Percentiles rank a stretch among this genome's conserved stretches.
Evolutionary conservation across 2,113 vertebrate species (phyloP).

Genomic region (Oryzias curvinotus): DNA sequence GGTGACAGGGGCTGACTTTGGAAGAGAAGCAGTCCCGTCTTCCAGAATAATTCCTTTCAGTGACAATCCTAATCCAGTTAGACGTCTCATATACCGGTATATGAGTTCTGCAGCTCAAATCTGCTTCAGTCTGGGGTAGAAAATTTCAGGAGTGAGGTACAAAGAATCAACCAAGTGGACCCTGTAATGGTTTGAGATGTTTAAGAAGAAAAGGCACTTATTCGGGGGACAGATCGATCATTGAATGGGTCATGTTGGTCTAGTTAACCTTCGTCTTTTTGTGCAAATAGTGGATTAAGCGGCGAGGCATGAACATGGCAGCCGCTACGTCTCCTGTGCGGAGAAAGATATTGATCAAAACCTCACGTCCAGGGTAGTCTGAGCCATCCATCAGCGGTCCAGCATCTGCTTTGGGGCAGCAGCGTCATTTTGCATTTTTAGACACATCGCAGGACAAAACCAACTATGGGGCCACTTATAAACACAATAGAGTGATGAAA

Average conservation of each 20-base stretch:
- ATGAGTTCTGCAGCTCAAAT: constrained; percentile 59
- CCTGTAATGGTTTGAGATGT: not conserved
- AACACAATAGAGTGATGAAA: too few relatives aligned
- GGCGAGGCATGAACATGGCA: constrained; percentile 29
- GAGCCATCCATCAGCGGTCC: constrained; percentile 48
- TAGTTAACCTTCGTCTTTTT: constrained; percentile 58
- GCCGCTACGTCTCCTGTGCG: constrained; percentile 43
- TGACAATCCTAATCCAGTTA: constrained; percentile 54
- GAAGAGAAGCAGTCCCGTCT: constrained; percentile 26
- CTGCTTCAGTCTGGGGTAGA: constrained; percentile 48
- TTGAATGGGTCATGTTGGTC: constrained; percentile 49
- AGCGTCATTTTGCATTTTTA: constrained; percentile 55
- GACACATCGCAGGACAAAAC: constrained; percentile 24
- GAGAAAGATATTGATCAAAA: constrained; percentile 60
- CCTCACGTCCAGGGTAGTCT: constrained; percentile 42
- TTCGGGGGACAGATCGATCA: constrained; percentile 44
- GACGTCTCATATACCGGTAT: constrained; percentile 67
- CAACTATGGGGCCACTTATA: too few relatives aligned
- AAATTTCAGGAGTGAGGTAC: constrained; percentile 44
- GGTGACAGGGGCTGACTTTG: constrained; percentile 31
- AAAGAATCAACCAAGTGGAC: constrained; percentile 6
- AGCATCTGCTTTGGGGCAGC: constrained; percentile 28
- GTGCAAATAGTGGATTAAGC: constrained; percentile 61
- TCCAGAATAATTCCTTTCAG: constrained; percentile 47
- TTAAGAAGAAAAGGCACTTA: constrained; percentile 14